A percentile compares a stretch with the other conserved stretches of the same genome.
phyloP scores from a whole-genome alignment of 1,140 invertebrate genomes.

The Drosophila micromelanica region DNA sequence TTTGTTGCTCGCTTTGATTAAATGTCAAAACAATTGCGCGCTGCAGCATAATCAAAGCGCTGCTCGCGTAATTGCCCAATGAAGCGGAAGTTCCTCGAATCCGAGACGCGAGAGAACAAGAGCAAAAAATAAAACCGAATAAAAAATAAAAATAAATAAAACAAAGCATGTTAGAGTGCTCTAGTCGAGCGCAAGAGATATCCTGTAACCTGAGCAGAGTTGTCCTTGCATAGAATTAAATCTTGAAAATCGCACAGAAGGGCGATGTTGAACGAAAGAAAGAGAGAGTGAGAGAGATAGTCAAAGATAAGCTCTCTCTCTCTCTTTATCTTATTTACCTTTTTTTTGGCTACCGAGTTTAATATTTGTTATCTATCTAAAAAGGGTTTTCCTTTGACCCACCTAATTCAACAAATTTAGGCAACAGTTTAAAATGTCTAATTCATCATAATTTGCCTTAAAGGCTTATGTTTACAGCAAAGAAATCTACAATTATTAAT shows the following conservation, averaged over 20 bases:
- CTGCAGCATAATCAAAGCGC: constrained; percentile 71
- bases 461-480: constrained; percentile 4
- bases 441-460: background rate
- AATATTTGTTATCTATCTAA: too few relatives aligned
- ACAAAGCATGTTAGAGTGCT: background rate
- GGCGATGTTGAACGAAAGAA: background rate
- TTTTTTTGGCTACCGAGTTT: too few relatives aligned
- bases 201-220: background rate
- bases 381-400: too few relatives aligned
- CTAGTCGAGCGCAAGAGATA: background rate
- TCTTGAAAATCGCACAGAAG: constrained; percentile 4
- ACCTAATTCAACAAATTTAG: background rate
- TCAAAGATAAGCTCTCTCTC: too few relatives aligned
- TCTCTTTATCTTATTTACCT: too few relatives aligned
- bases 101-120: background rate
- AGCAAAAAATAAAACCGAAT: constrained; percentile 14
- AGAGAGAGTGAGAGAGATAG: too few relatives aligned
- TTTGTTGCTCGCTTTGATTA: constrained; percentile 67
- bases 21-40: constrained; percentile 76
- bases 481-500: constrained; percentile 15
- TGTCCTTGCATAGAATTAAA: background rate
- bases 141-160: constrained; percentile 23
- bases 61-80: constrained; percentile 77
- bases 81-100: constrained; percentile 66
- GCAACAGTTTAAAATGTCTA: background rate